A percentile compares a stretch with the other conserved stretches of the same genome.
Evolutionary conservation across 2,113 vertebrate genomes (phyloP).

Genomic region (Pycnonotus jocosus): DNA sequence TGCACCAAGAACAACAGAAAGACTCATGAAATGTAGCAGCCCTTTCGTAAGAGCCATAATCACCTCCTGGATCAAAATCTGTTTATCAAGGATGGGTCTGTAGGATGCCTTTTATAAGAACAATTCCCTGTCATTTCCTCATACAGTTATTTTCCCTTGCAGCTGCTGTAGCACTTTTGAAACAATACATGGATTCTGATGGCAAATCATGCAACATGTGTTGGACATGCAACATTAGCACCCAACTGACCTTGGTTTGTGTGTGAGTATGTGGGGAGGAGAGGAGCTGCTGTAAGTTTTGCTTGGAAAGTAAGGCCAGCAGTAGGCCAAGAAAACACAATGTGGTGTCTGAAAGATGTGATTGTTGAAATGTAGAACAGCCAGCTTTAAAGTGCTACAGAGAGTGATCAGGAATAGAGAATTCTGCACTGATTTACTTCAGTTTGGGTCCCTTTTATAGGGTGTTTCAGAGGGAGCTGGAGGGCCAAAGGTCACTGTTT

Average conservation of each 20-base stretch:
- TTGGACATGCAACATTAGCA: not conserved
- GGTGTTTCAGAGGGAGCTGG: not conserved
- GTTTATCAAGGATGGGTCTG: not conserved
- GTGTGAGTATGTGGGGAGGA: not conserved
- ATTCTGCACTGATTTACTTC: not conserved
- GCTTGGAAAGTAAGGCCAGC: not conserved
- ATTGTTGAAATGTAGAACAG: not conserved
- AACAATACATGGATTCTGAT: not conserved
- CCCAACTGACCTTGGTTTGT: not conserved
- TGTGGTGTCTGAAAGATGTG: not conserved
- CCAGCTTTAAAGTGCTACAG: not conserved
- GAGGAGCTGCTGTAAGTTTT: not conserved
- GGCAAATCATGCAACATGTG: not conserved
- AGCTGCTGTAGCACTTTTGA: not conserved
- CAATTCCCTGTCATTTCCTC: not conserved
- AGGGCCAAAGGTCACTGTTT: slow-evolving; percentile 27
- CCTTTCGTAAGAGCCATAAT: not conserved
- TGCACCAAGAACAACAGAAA: slow-evolving; percentile 17
- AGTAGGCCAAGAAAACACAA: not conserved
- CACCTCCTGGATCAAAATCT: not conserved
- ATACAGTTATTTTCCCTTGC: not conserved
- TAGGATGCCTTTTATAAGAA: not conserved
- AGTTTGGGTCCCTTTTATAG: not conserved
- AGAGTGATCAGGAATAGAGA: not conserved
- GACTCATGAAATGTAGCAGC: not conserved